Evolutionary conservation across 64 coral and sea anemone genomes (phyloP).

Genomic region (Trachythela sp.): DNA sequence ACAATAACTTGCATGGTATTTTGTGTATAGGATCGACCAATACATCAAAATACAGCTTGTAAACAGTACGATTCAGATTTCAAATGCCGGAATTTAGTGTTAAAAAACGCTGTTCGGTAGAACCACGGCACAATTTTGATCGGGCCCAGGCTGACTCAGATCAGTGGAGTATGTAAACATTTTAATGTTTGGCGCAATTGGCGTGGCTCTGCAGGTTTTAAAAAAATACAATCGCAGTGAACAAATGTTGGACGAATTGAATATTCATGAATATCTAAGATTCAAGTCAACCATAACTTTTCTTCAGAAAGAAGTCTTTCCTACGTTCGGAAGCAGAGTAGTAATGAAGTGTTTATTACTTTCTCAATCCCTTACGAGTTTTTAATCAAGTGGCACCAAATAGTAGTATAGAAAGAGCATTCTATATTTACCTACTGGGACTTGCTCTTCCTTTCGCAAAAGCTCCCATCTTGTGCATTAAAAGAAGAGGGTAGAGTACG

Average conservation of each 20-base stretch:
- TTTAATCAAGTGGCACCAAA: neutral
- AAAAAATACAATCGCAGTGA: neutral
- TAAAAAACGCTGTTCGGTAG: neutral
- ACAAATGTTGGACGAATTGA: neutral
- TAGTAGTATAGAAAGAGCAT: neutral
- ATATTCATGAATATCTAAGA: neutral
- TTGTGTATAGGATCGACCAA: neutral
- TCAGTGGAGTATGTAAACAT: neutral
- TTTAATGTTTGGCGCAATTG: too few relatives aligned
- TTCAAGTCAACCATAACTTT: constrained; percentile 9
- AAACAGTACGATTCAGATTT: neutral
- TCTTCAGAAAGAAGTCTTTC: neutral
- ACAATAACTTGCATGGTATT: neutral
- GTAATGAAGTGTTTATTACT: neutral
- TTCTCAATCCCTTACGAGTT: neutral
- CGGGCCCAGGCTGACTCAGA: too few relatives aligned
- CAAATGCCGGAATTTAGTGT: neutral
- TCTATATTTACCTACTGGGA: neutral
- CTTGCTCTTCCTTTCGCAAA: neutral
- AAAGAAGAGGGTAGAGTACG: neutral
- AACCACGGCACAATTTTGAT: too few relatives aligned
- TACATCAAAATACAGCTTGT: neutral
- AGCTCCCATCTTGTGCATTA: neutral
- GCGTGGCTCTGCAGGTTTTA: neutral
- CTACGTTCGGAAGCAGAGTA: neutral